phyloP scores from a whole-genome alignment of 2,797 vertebrate species.

The Peromyscus nudipes region DNA sequence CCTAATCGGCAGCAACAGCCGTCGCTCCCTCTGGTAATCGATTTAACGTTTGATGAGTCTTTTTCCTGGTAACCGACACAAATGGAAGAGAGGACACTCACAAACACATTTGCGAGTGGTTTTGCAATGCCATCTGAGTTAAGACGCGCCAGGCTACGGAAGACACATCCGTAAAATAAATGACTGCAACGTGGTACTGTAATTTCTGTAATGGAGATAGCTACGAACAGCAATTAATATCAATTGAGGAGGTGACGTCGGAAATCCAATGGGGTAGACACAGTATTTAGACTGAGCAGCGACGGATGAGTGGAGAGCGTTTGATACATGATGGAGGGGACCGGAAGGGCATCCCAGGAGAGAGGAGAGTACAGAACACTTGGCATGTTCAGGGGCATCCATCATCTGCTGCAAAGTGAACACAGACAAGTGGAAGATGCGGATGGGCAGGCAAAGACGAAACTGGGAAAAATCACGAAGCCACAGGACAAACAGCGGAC shows the following conservation, averaged over 20 bases:
- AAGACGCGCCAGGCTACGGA: background rate
- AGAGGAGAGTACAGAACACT: background rate
- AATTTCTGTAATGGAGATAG: conserved; percentile 1
- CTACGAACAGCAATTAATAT: conserved; percentile 37
- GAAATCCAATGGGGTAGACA: background rate
- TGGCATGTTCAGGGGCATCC: background rate
- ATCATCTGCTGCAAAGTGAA: background rate
- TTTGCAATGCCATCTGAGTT: background rate
- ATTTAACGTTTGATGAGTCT: background rate
- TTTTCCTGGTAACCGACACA: background rate
- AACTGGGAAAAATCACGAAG: background rate
- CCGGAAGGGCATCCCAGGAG: background rate
- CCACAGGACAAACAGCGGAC: background rate
- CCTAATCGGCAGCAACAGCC: background rate
- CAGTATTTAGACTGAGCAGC: background rate
- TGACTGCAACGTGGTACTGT: background rate
- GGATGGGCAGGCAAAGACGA: background rate
- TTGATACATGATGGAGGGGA: background rate
- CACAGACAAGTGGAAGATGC: background rate
- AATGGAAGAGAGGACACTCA: background rate
- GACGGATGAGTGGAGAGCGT: background rate
- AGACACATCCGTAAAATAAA: background rate
- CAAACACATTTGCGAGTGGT: background rate
- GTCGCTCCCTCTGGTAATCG: background rate
- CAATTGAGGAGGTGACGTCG: background rate